These are phyloP conservation scores for Thyatira batis DNA, from an alignment of 2,888 invertebrate species.

Conservation along the genomic window DNA sequence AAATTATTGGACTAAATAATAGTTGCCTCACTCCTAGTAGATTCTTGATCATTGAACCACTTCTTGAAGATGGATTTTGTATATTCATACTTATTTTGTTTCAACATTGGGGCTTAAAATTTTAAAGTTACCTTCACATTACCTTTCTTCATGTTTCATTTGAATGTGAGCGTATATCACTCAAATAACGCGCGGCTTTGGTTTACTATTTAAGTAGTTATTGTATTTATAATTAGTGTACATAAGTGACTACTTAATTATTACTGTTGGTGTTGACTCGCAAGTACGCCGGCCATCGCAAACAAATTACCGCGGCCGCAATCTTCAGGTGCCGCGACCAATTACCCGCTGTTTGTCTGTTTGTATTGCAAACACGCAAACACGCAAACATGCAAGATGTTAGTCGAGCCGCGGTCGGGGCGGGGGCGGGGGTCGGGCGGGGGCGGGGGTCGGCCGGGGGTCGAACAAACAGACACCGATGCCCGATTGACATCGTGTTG, in stretches of 20 bases:
- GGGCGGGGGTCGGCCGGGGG: neutral
- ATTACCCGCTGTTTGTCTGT: conserved; percentile 23
- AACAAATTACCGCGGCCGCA: conserved; percentile 4
- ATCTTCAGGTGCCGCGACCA: conserved; percentile 26
- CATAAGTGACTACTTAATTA: conserved; percentile 8
- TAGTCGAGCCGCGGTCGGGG: neutral
- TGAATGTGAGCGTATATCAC: neutral
- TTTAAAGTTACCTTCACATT: too few species aligned
- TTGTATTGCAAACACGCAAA: conserved; percentile 7
- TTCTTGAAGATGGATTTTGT: too few species aligned
- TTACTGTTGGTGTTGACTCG: too few species aligned
- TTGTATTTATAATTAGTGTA: too few species aligned
- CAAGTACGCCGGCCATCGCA: neutral
- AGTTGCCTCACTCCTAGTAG: too few species aligned
- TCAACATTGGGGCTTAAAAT: too few species aligned
- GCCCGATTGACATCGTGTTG: neutral
- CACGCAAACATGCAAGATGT: neutral
- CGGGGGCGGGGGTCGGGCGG: neutral
- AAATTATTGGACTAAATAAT: conserved; percentile 21
- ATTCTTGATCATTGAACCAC: too few species aligned
- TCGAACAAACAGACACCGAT: neutral
- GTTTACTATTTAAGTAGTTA: too few species aligned
- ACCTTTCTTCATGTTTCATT: too few species aligned
- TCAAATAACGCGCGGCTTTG: too few species aligned
- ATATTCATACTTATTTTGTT: too few species aligned